phyloP scores from a whole-genome alignment of 1,140 invertebrate species.

The Pissodes strobi region DNA sequence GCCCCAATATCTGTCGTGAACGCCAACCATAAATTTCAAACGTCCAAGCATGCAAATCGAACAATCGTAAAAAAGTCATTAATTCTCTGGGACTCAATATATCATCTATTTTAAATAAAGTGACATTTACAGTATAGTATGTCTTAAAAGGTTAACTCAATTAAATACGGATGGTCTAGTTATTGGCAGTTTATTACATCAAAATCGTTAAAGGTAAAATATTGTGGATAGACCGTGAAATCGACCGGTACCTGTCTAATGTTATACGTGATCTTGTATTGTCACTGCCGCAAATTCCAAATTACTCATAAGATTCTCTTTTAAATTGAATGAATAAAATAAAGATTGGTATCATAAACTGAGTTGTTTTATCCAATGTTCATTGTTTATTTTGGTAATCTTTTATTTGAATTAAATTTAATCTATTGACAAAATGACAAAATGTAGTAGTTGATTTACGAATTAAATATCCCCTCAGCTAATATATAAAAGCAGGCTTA shows the following conservation, averaged over 20 bases:
- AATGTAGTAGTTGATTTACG: no score
- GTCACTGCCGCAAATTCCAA: no score
- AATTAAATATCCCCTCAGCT: no score
- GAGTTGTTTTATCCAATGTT: no score
- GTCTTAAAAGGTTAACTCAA: conserved; percentile 30
- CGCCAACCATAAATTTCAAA: conserved; percentile 17
- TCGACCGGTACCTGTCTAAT: background rate
- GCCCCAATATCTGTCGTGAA: no score
- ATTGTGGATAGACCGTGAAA: background rate
- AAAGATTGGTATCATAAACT: no score
- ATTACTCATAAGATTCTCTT: no score
- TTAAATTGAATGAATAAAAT: no score
- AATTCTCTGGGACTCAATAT: conserved; percentile 22
- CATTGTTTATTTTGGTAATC: no score
- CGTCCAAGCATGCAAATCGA: conserved; percentile 19
- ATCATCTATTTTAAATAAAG: conserved; percentile 30
- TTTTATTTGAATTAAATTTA: no score
- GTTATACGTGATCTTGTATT: conserved; percentile 3
- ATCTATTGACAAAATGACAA: no score
- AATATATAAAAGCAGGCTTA: no score
- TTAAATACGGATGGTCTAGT: conserved; percentile 31
- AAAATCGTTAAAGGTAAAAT: conserved; percentile 5
- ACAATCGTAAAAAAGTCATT: conserved; percentile 25
- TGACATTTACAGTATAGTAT: conserved; percentile 25
- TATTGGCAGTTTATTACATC: conserved; percentile 14